Conservation (phyloP, 2,888 invertebrate genomes). For the Branchellion lobata region DNA sequence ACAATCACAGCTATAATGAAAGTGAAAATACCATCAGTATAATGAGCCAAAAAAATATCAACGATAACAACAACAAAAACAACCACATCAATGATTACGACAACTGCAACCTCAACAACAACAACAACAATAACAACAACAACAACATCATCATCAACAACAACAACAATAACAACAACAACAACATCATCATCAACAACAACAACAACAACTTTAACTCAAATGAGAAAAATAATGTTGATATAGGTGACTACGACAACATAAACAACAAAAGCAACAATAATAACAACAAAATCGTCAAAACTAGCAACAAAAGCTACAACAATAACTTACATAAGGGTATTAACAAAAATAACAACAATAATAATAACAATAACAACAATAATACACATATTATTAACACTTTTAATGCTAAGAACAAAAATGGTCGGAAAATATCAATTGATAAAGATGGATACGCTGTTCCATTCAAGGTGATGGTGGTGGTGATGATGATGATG, state of each 20-base stretch:
- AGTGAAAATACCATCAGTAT: too few relatives aligned
- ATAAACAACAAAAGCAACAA: too few relatives aligned
- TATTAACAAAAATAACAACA: neutral
- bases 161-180: neutral
- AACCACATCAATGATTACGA: too few relatives aligned
- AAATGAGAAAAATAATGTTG: neutral
- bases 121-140: constrained; percentile 5
- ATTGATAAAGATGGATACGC: too few relatives aligned
- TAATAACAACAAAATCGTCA: neutral
- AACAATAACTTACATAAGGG: neutral
- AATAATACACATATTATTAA: neutral
- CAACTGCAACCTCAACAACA: neutral
- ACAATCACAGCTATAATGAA: too few relatives aligned
- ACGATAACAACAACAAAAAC: too few relatives aligned
- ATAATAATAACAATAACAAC: neutral
- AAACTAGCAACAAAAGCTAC: neutral
- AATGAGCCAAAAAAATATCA: too few relatives aligned
- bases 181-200: neutral
- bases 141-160: neutral
- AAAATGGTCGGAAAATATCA: neutral
- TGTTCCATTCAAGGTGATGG: too few relatives aligned
- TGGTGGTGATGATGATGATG: too few relatives aligned
- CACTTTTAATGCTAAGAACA: neutral
- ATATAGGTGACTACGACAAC: neutral
- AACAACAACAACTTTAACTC: neutral